phyloP scores from a whole-genome alignment of 2,113 vertebrate species.

The Sceloporus tristichus region DNA sequence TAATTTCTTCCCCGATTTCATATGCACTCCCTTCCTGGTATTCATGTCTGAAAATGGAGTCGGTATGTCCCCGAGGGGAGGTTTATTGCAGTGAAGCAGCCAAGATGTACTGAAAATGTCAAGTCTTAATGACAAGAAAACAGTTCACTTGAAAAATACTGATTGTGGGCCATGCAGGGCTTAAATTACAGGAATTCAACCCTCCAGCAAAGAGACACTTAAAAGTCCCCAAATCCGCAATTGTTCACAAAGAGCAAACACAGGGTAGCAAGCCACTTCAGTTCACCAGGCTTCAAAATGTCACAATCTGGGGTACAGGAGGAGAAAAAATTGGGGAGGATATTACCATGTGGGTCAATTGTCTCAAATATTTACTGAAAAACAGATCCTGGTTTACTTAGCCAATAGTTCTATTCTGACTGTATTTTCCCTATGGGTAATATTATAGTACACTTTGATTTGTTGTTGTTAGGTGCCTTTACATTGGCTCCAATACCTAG shows the following conservation, averaged over 20 bases:
- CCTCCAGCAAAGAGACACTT: slow-evolving; percentile 51
- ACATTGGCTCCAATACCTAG: no score
- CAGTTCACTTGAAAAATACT: slow-evolving; percentile 63
- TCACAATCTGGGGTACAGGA: background rate
- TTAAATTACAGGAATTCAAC: slow-evolving; percentile 61
- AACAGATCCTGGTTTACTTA: background rate
- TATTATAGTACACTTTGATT: no score
- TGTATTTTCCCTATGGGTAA: background rate
- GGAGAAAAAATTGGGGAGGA: background rate
- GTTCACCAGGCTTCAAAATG: slow-evolving; percentile 39
- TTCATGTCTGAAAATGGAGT: slow-evolving; percentile 50
- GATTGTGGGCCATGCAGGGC: slow-evolving; percentile 46
- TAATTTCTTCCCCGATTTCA: slow-evolving; percentile 53
- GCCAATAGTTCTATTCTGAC: background rate
- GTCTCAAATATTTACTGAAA: background rate
- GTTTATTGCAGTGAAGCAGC: slow-evolving; percentile 59
- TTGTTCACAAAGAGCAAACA: slow-evolving; percentile 42
- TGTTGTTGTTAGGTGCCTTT: no score
- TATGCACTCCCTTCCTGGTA: slow-evolving; percentile 33
- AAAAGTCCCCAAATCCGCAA: slow-evolving; percentile 45
- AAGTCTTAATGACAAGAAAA: slow-evolving; percentile 68
- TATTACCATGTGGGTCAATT: background rate
- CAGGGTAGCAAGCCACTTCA: slow-evolving; percentile 16
- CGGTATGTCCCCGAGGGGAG: slow-evolving; percentile 60
- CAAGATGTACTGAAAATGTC: slow-evolving; percentile 65